These are phyloP conservation scores for Rhinichthys klamathensis DNA, from an alignment of 2,113 vertebrate species.

Conservation along the genomic window DNA sequence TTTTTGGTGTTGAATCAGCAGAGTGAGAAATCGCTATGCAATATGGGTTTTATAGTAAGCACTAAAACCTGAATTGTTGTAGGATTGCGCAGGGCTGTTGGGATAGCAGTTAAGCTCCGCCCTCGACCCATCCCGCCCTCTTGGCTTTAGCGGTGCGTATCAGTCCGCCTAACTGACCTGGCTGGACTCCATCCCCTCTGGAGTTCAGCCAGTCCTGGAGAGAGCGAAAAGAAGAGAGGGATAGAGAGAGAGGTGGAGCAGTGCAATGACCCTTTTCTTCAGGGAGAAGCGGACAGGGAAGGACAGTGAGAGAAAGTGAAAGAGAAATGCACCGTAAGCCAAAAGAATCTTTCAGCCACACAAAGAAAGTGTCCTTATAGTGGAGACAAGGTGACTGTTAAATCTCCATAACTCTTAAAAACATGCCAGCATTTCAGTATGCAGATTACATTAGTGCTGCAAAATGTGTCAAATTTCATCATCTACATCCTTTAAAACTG, in stretches of 20 bases:
- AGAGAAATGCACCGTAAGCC: conserved; percentile 44
- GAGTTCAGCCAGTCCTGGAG: conserved; percentile 40
- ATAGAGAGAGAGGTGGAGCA: neutral
- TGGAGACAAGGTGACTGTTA: conserved; percentile 53
- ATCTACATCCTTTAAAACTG: neutral
- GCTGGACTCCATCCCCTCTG: conserved; percentile 11
- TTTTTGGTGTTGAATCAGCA: conserved; percentile 11
- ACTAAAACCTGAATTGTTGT: conserved; percentile 56
- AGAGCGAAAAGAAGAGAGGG: conserved; percentile 9
- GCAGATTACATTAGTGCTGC: neutral
- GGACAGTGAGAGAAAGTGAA: conserved; percentile 14
- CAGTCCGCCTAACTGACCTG: conserved; percentile 43
- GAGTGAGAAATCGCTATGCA: conserved; percentile 54
- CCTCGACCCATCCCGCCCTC: neutral
- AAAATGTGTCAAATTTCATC: neutral
- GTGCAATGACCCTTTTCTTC: conserved; percentile 28
- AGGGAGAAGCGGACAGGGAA: conserved; percentile 13
- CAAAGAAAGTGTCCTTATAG: conserved; percentile 38
- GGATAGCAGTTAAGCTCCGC: neutral
- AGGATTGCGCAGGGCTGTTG: neutral
- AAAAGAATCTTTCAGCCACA: conserved; percentile 37
- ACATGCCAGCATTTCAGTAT: neutral
- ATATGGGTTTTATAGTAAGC: conserved; percentile 62
- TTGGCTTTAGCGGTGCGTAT: neutral
- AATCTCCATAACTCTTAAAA: conserved; percentile 27